Evolutionary conservation across 2,888 invertebrate species (phyloP).

Genomic region (Drosophila cyrtoloma): DNA sequence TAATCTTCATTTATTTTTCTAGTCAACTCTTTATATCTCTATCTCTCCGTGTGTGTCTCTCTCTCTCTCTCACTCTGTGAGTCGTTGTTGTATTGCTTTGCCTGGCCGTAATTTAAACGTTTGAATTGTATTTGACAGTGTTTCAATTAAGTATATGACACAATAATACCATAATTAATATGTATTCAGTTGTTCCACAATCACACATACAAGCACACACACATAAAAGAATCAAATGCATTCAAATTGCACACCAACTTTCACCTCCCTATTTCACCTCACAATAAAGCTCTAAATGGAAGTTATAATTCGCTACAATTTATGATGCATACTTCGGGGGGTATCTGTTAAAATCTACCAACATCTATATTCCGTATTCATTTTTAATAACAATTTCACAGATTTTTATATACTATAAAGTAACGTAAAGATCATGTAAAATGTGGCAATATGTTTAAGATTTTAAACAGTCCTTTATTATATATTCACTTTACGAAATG

Average conservation of each 20-base stretch:
- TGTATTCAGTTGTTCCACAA: constrained; percentile 18
- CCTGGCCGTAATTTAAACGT: constrained; percentile 84
- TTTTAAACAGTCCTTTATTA: background rate
- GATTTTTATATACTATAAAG: no score
- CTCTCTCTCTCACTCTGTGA: constrained; percentile 34
- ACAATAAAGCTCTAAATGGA: background rate
- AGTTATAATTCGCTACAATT: constrained; percentile 20
- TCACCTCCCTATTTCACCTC: background rate
- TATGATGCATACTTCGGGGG: constrained; percentile 6
- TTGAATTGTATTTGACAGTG: constrained; percentile 67
- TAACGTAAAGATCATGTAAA: no score
- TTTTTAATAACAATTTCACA: constrained; percentile 1
- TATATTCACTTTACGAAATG: background rate
- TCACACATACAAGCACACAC: constrained; percentile 9
- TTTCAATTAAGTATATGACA: constrained; percentile 69
- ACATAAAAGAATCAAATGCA: constrained; percentile 5
- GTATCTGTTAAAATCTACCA: background rate
- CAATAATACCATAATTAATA: constrained; percentile 40
- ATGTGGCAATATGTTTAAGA: no score
- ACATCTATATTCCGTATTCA: background rate
- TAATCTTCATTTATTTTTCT: constrained; percentile 23
- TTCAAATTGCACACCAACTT: constrained; percentile 54
- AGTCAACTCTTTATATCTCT: constrained; percentile 30
- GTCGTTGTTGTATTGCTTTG: constrained; percentile 85
- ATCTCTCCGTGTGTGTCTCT: constrained; percentile 13